Base-by-base conservation (phyloP, 1,140 invertebrate species). In the Melanaphis sacchari region DNA sequence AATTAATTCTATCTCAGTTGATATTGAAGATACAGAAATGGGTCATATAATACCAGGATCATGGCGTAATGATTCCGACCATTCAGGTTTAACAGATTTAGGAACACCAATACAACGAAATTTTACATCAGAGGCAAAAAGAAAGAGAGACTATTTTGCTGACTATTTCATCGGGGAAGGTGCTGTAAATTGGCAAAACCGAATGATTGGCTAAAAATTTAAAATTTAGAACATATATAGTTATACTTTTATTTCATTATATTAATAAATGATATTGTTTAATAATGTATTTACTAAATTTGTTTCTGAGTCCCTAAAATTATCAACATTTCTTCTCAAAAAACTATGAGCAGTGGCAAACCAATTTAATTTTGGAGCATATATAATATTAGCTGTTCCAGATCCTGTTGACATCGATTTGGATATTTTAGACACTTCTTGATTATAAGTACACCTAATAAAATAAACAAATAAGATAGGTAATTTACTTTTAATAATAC, bases 401-500 rank as follows among this genome's bases (percentile, higher is more conserved):
- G 59, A 66, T 66, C 59, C 59, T n/a, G 59, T 66, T 66, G 59
- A 66, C 31, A 66, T 66, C 8, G 31, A 66, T 66, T 66, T 66
- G 31, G 59, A 66, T 66, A 31, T 66, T 66, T 66, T 66, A 24
- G 59, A n/a, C 7, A n/a, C 11, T 66, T 66, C 31, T 66, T 66
- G 8, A 66, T 66, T 66, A 66, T 66, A 66, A n/a, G 59, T 66
- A 66, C 59, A 66, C 31, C 59, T 66, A 66, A 66, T 66, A 66
- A 66, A 31, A 66, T 66, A 66, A 66, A 66, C 26, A 66, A 66
- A 66, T 66, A 66, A 66, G 31, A 66, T 66, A 31, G 31, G 2
- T 81, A 81, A 81, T 81, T 38, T 81, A 81, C 76, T 81, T 81
- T 81, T 81, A 81, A 81, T 38, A 81, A 81, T 81, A 81, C n/a